Evolutionary conservation across 2,797 vertebrate genomes (phyloP), one percentile per base, ranked within the genome.

Genomic region (Hybognathus amarus): DNA sequence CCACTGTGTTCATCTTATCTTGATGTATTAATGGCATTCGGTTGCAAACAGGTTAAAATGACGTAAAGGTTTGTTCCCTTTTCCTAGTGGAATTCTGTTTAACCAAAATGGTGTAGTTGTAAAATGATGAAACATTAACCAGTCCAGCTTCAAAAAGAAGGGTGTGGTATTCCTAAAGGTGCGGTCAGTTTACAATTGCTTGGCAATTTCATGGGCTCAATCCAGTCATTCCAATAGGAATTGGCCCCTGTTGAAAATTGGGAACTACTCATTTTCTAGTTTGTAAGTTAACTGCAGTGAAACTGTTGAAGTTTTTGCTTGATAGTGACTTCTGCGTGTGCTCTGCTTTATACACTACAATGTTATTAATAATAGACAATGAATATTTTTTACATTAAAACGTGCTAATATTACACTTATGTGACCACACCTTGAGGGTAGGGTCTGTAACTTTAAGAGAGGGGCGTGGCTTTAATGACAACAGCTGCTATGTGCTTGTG

Each of bases 401-500:
- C 7, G 1, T 30, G 13, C 13, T 63, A 2, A 63, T 30, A 30
- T 63, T 63, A 17, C 13, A 1, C 6, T 30, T 15, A 27, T 15
- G n/a, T 45, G 40, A 47, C 69, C 74, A 36, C 59, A n/a, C 63
- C 47, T 42, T n/a, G 56, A 56, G 64, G 15, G n/a, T 10, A 47
- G 38, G 63, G 38, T 18, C 40, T 63, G 75, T 69, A 30, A 11
- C 66, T 70, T 82, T 77, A 73, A 81, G 74, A 79, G 64, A 81
- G 38, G 38, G 70, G 52, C 4, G 24, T 70, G 54, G 42, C 56
- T 11, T 77, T 20, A 36, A 22, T 76, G 22, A 78, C 85, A 87
- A 86, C 86, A 79, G 87, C 88, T 91, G 91, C 88, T 91, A 85
- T 93, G 91, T 91, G 87, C 85, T 91, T 68, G 77, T 88, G 88